phyloP scores from a whole-genome alignment of 2,888 invertebrate species.

The Drosophila nigricruria region DNA sequence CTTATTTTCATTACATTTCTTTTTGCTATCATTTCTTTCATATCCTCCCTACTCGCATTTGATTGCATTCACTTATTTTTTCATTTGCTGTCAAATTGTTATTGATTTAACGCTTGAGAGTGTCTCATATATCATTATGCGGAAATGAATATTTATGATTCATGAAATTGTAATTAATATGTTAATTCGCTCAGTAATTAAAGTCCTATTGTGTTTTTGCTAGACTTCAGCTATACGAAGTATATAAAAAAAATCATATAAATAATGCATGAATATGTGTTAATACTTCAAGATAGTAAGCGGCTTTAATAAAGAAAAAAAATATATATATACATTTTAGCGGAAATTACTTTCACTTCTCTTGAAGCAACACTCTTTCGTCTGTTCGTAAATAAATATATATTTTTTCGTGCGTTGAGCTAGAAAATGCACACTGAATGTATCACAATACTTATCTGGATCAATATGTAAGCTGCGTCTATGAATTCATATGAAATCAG shows the following conservation, averaged over 20 bases:
- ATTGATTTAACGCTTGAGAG: conserved; percentile 28
- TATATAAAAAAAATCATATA: neutral
- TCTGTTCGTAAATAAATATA: no score
- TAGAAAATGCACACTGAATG: neutral
- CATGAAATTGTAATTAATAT: conserved; percentile 46
- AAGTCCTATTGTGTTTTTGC: conserved; percentile 13
- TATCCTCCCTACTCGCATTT: no score
- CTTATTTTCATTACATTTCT: neutral
- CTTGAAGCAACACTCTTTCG: neutral
- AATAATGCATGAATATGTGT: neutral
- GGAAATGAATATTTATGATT: conserved; percentile 58
- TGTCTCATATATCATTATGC: conserved; percentile 22
- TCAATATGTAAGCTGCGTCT: conserved; percentile 1
- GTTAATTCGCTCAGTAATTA: conserved; percentile 45
- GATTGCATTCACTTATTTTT: neutral
- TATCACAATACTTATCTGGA: conserved; percentile 4
- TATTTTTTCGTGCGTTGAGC: neutral
- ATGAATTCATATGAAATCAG: conserved; percentile 18
- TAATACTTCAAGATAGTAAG: neutral
- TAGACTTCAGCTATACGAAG: neutral
- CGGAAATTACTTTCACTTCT: conserved; percentile 10
- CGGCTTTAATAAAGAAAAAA: neutral
- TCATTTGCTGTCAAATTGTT: conserved; percentile 8
- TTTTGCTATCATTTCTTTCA: neutral
- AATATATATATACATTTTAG: neutral